These are phyloP conservation scores for Rhodeus uyekii DNA, from an alignment of 2,797 vertebrate species.

Conservation along the genomic window DNA sequence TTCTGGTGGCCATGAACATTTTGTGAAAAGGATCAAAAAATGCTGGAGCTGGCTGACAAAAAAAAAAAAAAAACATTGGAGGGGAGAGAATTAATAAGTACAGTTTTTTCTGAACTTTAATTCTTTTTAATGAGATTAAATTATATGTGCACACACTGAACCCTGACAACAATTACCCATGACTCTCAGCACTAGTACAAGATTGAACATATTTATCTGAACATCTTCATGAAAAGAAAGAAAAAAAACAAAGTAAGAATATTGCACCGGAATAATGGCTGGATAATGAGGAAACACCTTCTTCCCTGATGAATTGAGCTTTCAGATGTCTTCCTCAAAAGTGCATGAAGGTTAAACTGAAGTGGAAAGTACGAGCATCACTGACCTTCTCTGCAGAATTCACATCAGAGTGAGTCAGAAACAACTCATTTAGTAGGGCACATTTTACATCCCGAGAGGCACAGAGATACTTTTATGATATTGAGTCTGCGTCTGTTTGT, in stretches of 20 bases:
- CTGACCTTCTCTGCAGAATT: constrained; percentile 46
- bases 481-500: constrained; percentile 44
- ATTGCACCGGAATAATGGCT: background rate
- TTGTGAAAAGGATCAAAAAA: too few species aligned
- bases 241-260: background rate
- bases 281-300: background rate
- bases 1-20: too few species aligned
- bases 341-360: constrained; percentile 36
- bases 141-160: background rate
- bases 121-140: background rate
- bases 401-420: constrained; percentile 23
- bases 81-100: too few species aligned
- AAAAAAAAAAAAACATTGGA: too few species aligned
- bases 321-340: background rate
- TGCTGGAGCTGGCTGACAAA: too few species aligned
- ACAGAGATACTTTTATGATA: constrained; percentile 61
- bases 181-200: background rate
- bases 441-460: constrained; percentile 57
- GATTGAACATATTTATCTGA: background rate
- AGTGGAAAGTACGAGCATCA: constrained; percentile 23
- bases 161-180: background rate
- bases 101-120: too few species aligned
- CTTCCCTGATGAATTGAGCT: background rate
- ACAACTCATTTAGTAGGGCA: constrained; percentile 42
- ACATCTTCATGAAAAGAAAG: too few species aligned